Evolutionary conservation across 2,113 vertebrate genomes (phyloP).

Genomic region (Verasper variegatus): DNA sequence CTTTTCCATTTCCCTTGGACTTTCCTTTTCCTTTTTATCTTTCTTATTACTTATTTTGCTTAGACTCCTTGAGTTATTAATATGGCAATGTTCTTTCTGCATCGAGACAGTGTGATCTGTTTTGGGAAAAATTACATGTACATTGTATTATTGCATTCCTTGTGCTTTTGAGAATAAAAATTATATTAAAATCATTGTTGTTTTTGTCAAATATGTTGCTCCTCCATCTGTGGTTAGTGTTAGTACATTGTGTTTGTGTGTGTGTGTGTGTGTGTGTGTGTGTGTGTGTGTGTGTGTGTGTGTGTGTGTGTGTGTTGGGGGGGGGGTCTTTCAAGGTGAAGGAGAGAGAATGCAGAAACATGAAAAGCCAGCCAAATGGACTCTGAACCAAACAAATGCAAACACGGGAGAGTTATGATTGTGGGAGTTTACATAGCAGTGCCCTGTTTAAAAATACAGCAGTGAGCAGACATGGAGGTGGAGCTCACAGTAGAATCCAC

Average conservation of each 20-base stretch:
- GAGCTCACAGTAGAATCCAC: not conserved
- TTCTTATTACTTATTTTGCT: too few species aligned
- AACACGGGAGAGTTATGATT: conserved; percentile 52
- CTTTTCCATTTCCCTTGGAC: too few species aligned
- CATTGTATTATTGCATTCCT: too few species aligned
- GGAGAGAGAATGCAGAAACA: conserved; percentile 19
- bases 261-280: not conserved
- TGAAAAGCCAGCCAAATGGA: conserved; percentile 51
- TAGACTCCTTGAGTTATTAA: too few species aligned
- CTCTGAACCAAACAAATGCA: conserved; percentile 58
- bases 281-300: conserved; percentile 22
- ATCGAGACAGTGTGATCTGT: too few species aligned
- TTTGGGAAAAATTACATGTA: too few species aligned
- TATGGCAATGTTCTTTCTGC: too few species aligned
- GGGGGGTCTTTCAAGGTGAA: conserved; percentile 25
- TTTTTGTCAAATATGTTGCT: not conserved
- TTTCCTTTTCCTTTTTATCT: too few species aligned
- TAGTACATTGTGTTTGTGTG: not conserved
- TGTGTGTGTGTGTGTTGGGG: conserved; percentile 8
- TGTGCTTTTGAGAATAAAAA: too few species aligned
- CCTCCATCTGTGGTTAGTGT: not conserved
- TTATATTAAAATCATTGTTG: too few species aligned
- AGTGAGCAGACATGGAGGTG: conserved; percentile 17
- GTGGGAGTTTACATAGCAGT: conserved; percentile 57
- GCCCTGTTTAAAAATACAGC: conserved; percentile 50